These are phyloP conservation scores for Rutpela maculata DNA, from an alignment of 2,888 invertebrate species.

Conservation along the genomic window DNA sequence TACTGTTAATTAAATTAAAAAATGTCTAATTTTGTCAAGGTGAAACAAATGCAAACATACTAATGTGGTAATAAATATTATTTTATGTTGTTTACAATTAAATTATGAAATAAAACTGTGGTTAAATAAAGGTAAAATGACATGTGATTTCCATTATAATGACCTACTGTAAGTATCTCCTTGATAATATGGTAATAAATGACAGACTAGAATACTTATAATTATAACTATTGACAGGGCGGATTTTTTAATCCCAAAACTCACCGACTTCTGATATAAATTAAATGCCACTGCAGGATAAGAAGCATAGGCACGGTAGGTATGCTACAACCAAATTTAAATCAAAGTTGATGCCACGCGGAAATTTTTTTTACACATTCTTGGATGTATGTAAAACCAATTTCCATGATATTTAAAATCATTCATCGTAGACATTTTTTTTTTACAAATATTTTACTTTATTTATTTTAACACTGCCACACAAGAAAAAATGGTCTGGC, in stretches of 20 bases:
- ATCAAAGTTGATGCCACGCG: too few species aligned
- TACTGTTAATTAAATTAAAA: not conserved
- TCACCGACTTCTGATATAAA: too few species aligned
- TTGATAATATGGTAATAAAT: conserved; percentile 13
- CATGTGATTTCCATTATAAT: conserved; percentile 11
- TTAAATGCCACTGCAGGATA: too few species aligned
- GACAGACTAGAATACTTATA: not conserved
- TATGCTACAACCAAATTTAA: too few species aligned
- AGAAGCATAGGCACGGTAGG: too few species aligned
- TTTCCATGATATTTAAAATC: too few species aligned
- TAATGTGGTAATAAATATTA: conserved; percentile 24
- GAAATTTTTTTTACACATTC: too few species aligned
- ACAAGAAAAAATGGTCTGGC: too few species aligned
- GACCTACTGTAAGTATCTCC: not conserved
- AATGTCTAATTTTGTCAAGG: not conserved
- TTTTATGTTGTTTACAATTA: conserved; percentile 26
- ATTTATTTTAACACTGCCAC: too few species aligned
- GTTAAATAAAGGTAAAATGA: conserved; percentile 14
- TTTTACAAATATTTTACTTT: too few species aligned
- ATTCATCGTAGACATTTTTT: too few species aligned
- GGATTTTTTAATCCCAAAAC: not conserved
- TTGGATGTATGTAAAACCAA: too few species aligned
- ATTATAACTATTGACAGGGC: not conserved
- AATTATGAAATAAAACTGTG: not conserved
- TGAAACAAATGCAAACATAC: conserved; percentile 5